A percentile compares a stretch with the other conserved stretches of the same genome.
These are phyloP conservation scores for Homarus americanus DNA, from an alignment of 1,140 invertebrate species.

Conservation along the genomic window DNA sequence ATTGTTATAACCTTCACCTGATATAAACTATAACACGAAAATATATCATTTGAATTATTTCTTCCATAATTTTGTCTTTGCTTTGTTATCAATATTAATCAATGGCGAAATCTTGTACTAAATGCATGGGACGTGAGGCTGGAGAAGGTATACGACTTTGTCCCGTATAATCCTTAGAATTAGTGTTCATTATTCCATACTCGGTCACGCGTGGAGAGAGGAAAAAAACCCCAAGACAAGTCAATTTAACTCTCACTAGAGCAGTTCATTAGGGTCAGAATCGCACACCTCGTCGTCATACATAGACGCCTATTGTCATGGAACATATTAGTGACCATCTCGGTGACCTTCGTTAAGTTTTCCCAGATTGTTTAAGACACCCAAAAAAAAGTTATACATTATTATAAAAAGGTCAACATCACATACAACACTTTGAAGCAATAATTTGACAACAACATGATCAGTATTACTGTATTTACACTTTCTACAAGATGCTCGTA, in stretches of 20 bases:
- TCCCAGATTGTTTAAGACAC: background rate
- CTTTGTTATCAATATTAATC: background rate
- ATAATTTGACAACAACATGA: conserved; percentile 61
- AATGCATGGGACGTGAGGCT: background rate
- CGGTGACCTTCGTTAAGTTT: no score
- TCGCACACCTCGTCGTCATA: background rate
- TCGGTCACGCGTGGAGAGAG: background rate
- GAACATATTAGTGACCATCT: no score
- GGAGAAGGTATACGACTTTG: background rate
- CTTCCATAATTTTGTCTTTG: background rate
- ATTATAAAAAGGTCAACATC: conserved; percentile 51
- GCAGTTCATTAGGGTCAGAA: background rate
- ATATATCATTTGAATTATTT: background rate
- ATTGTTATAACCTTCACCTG: background rate
- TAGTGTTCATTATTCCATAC: background rate
- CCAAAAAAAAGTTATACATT: conserved; percentile 22
- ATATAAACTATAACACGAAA: background rate
- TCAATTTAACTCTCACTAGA: background rate
- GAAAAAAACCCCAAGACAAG: background rate
- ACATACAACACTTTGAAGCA: conserved; percentile 62
- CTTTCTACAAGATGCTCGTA: conserved; percentile 59
- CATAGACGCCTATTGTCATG: background rate
- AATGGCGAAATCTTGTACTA: conserved; percentile 27
- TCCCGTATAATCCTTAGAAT: background rate
- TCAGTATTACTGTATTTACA: conserved; percentile 46